Evolutionary conservation across 1,140 invertebrate genomes (phyloP), one percentile per base, ranked within the genome.

Genomic region (Teleopsis dalmanni): DNA sequence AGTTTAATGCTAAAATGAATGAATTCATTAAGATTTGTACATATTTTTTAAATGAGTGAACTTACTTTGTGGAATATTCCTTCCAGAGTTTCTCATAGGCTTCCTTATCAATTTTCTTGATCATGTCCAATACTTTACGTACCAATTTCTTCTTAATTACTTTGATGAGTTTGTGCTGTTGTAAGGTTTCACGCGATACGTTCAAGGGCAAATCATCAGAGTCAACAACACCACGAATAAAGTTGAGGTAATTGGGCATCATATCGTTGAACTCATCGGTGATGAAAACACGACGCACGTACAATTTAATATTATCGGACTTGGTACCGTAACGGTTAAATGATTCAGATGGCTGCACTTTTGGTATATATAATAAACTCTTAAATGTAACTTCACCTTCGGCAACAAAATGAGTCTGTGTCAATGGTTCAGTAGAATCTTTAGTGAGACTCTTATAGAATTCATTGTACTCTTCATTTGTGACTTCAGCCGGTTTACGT

Each of bases 211-310:
- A 75, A 77, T 99, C 97, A 74, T 99, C 97, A n/a, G 92, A 96
- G 73, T 99, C 97, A 22, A 99, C 96, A 51, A 99, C 87, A 60
- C 97, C 97, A 55, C 87, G 82, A 44, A 97, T 81, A 68, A 99
- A 99, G 41, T 78, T 85, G 51, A 99, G 76, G 69, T 98, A 99
- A 70, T 94, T 97, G 41, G 97, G 97, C 85, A 99, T 92, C 85
- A 99, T 93, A 64, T 99, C 96, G 65, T 94, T 93, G 75, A 99
- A 98, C 75, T 99, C 93, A 61, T 99, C 96, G 13, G 95, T 99
- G 71, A 99, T 99, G 73, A 99, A 99, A 13, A 99, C 95, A 50
- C 96, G 78, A 54, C 95, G 80, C 11, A 99, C 95, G 67, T 94
- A 99, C 27, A 97, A 74, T 76, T 97, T 98, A 58, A 98, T 97